Evolutionary conservation across 2,113 vertebrate genomes (phyloP), one percentile per base, ranked within the genome.

Genomic region (Accipiter virgatus): DNA sequence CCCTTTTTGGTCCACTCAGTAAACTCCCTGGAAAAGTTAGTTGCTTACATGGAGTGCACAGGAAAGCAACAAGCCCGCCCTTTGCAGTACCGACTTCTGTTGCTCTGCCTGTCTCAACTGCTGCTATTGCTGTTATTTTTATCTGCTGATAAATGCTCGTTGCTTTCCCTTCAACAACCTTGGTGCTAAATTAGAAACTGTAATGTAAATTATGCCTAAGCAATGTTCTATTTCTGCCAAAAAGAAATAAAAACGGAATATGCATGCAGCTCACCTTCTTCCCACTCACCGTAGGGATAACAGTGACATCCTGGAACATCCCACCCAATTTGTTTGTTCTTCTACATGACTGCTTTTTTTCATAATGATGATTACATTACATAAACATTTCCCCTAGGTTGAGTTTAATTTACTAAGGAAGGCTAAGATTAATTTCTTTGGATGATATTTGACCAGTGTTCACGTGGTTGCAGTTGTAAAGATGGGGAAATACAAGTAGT

Each of bases 171-270:
- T 94, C 91, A 58, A 21, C 89, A 95, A 73, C 89, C 88, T 80
- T 86, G 86, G 53, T 90, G 70, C 89, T 81, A 95, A 97, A 95
- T 95, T 90, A 93, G 93, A 81, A 94, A 85, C 83, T 42, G 42
- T 32, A 43, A 96, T 88, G 86, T 88, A 86, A 97, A 91, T 93
- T 73, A 65, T 55, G 78, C 86, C 70, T 10, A 66, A 96, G 92
- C 75, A 83, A 19, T 21, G 70, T 86, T 97, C 94, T 95, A 32
- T 84, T 96, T 89, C 90, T 97, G 96, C 88, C 81, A 90, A 90
- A 89, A 94, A 71, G 81, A 62, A 84, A 63, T 77, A 97, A 95
- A 88, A 84, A 58, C 20, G 83, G 65, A 90, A 71, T 79, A 11
- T 40, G 45, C 75, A 50, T 0, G 6, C 66, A 36, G 74, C 53